Evolutionary conservation across 2,888 invertebrate species (phyloP).

Genomic region (Acleris emargana): DNA sequence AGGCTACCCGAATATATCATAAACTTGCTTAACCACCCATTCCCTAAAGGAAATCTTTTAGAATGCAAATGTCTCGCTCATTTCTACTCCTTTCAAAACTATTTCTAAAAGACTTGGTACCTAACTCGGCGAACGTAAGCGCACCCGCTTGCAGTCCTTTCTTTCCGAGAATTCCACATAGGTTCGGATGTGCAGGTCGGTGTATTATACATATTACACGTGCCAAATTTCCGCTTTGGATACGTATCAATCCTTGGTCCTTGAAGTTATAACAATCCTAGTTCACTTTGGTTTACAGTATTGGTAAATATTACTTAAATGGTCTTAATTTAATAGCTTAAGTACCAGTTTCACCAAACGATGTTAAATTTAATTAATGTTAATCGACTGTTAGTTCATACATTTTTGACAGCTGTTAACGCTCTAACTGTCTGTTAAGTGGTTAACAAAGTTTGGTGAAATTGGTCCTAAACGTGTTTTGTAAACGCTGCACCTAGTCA

Average conservation of each 20-base stretch:
- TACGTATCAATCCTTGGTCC: slow-evolving; percentile 1
- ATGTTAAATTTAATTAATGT: too few relatives aligned
- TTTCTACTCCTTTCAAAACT: slow-evolving; percentile 71
- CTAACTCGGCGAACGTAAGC: slow-evolving; percentile 64
- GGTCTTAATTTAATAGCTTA: neutral
- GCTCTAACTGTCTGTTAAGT: too few relatives aligned
- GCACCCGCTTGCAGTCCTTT: slow-evolving; percentile 49
- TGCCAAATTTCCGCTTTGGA: slow-evolving; percentile 8
- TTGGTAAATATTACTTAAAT: neutral
- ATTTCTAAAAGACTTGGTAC: slow-evolving; percentile 63
- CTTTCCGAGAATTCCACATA: slow-evolving; percentile 21
- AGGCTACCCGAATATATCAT: slow-evolving; percentile 51
- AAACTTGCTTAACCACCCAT: slow-evolving; percentile 62
- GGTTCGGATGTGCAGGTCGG: slow-evolving; percentile 4
- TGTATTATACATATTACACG: slow-evolving; percentile 5
- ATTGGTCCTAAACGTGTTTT: too few relatives aligned
- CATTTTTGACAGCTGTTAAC: too few relatives aligned
- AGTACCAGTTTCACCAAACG: too few relatives aligned
- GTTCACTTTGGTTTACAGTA: neutral
- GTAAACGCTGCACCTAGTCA: too few relatives aligned
- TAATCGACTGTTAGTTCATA: too few relatives aligned
- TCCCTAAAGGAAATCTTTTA: slow-evolving; percentile 61
- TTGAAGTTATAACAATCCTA: neutral
- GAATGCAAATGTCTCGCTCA: slow-evolving; percentile 74
- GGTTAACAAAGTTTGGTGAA: too few relatives aligned